Evolutionary conservation across 2,888 invertebrate genomes (phyloP), one percentile per base, ranked within the genome.

Genomic region (Capitulum mitella): DNA sequence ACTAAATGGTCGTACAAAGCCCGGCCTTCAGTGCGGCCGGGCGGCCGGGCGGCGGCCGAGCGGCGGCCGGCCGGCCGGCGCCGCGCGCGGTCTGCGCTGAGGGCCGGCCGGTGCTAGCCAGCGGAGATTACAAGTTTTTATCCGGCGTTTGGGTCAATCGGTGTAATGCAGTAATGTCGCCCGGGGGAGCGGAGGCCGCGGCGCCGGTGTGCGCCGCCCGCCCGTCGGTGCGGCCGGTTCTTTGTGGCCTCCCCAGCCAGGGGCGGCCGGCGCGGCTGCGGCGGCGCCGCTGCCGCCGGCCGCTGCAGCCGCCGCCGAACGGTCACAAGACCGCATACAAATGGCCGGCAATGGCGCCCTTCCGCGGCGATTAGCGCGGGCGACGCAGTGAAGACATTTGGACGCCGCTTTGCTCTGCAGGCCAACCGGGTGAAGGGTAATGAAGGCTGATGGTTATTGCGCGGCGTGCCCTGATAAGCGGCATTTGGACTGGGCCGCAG

Each of bases 91-190:
- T 61, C 61, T 61, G 32, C 70, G 16, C 70, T 70, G 70, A 70
- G 70, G 19, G 70, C 70, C 70, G 70, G 37, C 37, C 37, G 26
- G 70, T 70, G 70, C 70, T 70, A 70, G 70, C 70, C 70, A 37
- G 26, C 70, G 37, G 37, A 70, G 70, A 70, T 70, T 70, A 70
- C 70, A 70, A 10, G 70, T 70, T 70, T 70, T 70, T 70, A 70
- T 70, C 70, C 16, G 22, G 70, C 70, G 70, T 70, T 70, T 70
- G 70, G 70, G 70, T 70, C 70, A 70, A 70, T 70, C 70, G 70
- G 70, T 70, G 70, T 70, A 70, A 70, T 70, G 70, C 37, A 70
- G 34, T 70, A 70, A 70, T 70, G 70, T 16, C 37, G 34, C 70
- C 37, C 70, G 22, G 26, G 70, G 70, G 70, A 70, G 34, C 37